Base-by-base conservation (phyloP, 2,113 vertebrate species). In the Pachyramphus minor region DNA sequence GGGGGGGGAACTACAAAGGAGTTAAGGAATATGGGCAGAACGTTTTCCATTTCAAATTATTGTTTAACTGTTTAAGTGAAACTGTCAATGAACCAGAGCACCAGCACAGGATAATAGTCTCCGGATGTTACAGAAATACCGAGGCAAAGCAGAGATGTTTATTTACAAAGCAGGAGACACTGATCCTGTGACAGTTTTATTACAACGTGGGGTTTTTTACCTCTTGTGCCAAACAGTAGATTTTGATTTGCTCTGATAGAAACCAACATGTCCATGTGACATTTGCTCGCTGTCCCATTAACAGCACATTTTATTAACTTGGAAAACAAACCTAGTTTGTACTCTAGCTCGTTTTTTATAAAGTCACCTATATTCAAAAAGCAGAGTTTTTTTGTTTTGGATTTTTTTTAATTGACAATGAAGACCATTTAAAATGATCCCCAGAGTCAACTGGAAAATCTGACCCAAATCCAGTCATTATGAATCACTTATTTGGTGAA, bases 71-170 rank as follows among this genome's bases (percentile, higher is more conserved):
- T 96, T 97, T 94, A 89, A 95, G 83, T 86, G 66, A 94, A 95
- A 93, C 89, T 96, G 96, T 85, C 97, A 96, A 89, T 95, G 90
- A 97, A 97, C 97, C 97, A 92, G 67, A 98, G 97, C 92, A 85
- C 77, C 84, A 89, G 93, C 95, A 93, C 90, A 96, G 94, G 94
- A 72, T 97, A 97, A 97, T 71, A 85, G 95, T 91, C 95, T 97
- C 96, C 37, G 90, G 94, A 93, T 91, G 93, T 84, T 97, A 93
- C 67, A 92, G 90, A 96, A 97, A 97, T 83, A 96, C 83, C 11
- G 1, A 95, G 59, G 95, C 89, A 96, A 95, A 96, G 95, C 78
- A 94, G 92, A 94, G 89, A 95, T 93, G 86, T 94, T 96, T 96
- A 96, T 97, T 97, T 96, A 93, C 91, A 96, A 97, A 97, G 95